phyloP scores from a whole-genome alignment of 1,140 invertebrate species.

The Trinorchestia longiramus region DNA sequence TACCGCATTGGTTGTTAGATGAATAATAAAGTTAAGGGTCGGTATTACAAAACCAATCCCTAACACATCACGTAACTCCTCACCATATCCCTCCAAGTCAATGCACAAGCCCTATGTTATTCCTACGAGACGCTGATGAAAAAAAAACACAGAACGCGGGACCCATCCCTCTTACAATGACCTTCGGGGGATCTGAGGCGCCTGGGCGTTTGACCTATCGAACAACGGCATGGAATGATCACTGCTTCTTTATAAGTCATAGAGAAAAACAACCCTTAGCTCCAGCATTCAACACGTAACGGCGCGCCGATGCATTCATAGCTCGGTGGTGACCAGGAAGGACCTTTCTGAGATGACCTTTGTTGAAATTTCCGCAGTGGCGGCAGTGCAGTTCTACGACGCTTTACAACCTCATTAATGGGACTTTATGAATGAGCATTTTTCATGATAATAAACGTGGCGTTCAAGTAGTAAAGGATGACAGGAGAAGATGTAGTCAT shows the following conservation, averaged over 20 bases:
- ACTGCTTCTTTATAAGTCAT: not conserved
- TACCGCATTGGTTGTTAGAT: no score
- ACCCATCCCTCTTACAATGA: not conserved
- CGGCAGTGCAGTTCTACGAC: not conserved
- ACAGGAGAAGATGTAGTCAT: not conserved
- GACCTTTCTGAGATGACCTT: not conserved
- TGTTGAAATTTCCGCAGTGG: not conserved
- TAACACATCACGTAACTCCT: not conserved
- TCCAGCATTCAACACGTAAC: not conserved
- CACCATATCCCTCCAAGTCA: not conserved
- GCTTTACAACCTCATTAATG: not conserved
- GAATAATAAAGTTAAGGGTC: no score
- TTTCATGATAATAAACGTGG: not conserved
- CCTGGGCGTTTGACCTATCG: not conserved
- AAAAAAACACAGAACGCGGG: not conserved
- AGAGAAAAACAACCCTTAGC: not conserved
- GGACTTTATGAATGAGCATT: not conserved
- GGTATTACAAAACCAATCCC: not conserved
- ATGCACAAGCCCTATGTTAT: not conserved
- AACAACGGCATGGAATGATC: not conserved
- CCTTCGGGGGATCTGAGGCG: not conserved
- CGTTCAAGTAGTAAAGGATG: not conserved
- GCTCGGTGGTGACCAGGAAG: not conserved
- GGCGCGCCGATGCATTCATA: not conserved
- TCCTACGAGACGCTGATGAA: not conserved